Evolutionary conservation across 30 jellyfish, hydroid and myxozoan genomes (phyloP).

Genomic region (Hydractinia symbiolongicarpus): DNA sequence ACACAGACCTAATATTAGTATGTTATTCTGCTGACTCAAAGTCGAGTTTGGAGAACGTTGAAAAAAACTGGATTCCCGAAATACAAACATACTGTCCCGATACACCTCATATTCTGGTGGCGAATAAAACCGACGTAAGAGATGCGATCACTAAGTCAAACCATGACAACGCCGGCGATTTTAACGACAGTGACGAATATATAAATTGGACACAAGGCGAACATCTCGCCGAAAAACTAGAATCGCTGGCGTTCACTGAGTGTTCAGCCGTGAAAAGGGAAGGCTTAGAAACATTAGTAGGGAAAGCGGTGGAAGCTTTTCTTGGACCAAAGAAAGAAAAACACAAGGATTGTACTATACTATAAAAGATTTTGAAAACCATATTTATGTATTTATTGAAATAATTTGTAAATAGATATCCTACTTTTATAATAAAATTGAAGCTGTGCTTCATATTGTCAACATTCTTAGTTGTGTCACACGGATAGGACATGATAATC

Average conservation of each 20-base stretch:
- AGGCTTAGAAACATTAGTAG: constrained; percentile 5
- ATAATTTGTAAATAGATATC: no score
- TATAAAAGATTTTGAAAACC: not conserved
- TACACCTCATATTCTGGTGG: not conserved
- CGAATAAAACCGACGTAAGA: constrained; percentile 3
- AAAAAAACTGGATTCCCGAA: constrained; percentile 8
- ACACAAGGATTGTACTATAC: constrained; percentile 1
- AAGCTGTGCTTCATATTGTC: no score
- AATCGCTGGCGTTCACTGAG: not conserved
- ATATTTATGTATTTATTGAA: no score
- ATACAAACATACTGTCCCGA: constrained; percentile 14
- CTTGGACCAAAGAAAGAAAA: not conserved
- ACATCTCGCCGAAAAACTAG: not conserved
- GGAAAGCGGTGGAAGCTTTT: constrained; percentile 3
- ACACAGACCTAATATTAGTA: constrained; percentile 8
- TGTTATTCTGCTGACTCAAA: constrained; percentile 3
- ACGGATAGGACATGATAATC: no score
- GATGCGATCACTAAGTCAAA: not conserved
- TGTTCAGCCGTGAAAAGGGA: not conserved
- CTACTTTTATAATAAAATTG: no score
- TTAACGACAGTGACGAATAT: no score
- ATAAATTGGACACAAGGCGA: no score
- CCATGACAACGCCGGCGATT: not conserved
- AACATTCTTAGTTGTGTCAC: no score
- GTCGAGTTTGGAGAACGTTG: constrained; percentile 5